Evolutionary conservation across 2,113 vertebrate genomes (phyloP).

Genomic region (Excalfactoria chinensis): DNA sequence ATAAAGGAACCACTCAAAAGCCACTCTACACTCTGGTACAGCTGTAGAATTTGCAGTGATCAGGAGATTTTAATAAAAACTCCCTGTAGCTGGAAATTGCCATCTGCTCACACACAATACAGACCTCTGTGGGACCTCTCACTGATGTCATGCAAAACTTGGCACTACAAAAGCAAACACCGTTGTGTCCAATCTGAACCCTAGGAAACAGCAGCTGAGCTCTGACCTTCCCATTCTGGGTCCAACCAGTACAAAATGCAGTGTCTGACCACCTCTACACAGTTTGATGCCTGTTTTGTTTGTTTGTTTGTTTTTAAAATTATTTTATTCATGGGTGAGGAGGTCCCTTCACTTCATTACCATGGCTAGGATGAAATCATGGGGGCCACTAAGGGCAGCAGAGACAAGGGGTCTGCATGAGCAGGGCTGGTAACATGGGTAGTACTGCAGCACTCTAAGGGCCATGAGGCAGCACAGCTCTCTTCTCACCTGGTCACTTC

Average conservation of each 20-base stretch:
- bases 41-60: neutral
- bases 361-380: neutral
- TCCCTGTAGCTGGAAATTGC: neutral
- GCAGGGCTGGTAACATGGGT: neutral
- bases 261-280: neutral
- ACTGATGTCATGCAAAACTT: rapidly evolving
- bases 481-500: neutral
- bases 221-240: neutral
- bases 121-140: rapidly evolving
- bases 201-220: neutral
- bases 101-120: neutral
- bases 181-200: neutral
- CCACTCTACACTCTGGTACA: too few relatives aligned
- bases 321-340: neutral
- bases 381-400: neutral
- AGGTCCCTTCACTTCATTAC: neutral
- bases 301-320: neutral
- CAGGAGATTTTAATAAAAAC: neutral
- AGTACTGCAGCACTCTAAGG: neutral
- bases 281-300: neutral
- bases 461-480: neutral
- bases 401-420: neutral
- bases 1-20: neutral
- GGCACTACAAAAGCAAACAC: neutral
- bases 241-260: neutral